phyloP scores from a whole-genome alignment of 2,888 invertebrate species.

The Cotesia congregata region DNA sequence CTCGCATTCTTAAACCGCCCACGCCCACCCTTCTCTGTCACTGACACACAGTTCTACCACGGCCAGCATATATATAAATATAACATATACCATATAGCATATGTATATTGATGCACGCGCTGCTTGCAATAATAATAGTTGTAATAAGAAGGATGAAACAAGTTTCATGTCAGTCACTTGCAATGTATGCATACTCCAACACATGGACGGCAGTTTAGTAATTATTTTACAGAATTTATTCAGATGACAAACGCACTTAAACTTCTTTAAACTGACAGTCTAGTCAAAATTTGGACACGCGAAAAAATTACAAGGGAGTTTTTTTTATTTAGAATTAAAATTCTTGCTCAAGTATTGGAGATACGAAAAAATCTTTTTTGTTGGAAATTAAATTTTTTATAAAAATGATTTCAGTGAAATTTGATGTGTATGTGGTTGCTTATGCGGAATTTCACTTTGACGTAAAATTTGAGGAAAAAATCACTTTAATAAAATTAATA shows the following conservation, averaged over 20 bases:
- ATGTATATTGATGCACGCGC: not conserved
- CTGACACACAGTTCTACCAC: not conserved
- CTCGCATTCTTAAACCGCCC: not conserved
- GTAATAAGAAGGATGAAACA: not conserved
- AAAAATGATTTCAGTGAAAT: too few relatives aligned
- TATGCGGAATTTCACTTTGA: too few relatives aligned
- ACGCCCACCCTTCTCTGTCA: slow-evolving; percentile 17
- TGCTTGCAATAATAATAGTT: not conserved
- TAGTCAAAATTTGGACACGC: not conserved
- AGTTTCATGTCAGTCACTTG: slow-evolving; percentile 10
- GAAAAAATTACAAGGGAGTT: not conserved
- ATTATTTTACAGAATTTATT: not conserved
- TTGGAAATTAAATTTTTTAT: too few relatives aligned
- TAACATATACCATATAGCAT: not conserved
- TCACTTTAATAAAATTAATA: too few relatives aligned
- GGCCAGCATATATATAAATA: not conserved
- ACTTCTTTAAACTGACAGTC: not conserved
- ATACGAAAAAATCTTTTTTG: too few relatives aligned
- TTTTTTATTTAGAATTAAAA: too few relatives aligned
- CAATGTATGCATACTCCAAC: not conserved
- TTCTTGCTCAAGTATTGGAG: too few relatives aligned
- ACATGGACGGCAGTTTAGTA: not conserved
- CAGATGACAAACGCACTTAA: not conserved
- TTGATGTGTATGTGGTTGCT: too few relatives aligned
- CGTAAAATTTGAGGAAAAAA: too few relatives aligned